phyloP scores from a whole-genome alignment of 2,888 invertebrate species.

The Epistrophe grossulariae region DNA sequence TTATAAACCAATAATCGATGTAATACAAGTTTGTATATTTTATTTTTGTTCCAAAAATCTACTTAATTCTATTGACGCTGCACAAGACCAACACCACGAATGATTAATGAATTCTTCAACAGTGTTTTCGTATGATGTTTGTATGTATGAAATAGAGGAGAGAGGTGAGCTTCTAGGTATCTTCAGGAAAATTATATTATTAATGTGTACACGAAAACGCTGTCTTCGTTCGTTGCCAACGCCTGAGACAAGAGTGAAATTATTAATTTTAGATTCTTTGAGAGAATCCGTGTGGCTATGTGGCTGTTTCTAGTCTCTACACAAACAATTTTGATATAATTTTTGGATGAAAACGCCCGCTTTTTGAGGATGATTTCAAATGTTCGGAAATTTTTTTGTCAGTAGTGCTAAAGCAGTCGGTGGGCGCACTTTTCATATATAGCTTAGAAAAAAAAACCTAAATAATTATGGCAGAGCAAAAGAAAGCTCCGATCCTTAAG shows the following conservation, averaged over 20 bases:
- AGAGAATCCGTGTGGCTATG: slow-evolving; percentile 61
- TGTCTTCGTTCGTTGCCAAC: slow-evolving; percentile 54
- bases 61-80: slow-evolving; percentile 62
- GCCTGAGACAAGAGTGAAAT: slow-evolving; percentile 63
- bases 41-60: slow-evolving; percentile 58
- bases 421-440: slow-evolving; percentile 66
- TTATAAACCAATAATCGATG: slow-evolving; percentile 5
- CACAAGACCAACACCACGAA: slow-evolving; percentile 46
- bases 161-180: slow-evolving; percentile 27
- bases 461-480: slow-evolving; percentile 82
- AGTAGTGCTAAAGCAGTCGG: slow-evolving; percentile 72
- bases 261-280: slow-evolving; percentile 73
- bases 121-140: slow-evolving; percentile 52
- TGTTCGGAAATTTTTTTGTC: slow-evolving; percentile 62
- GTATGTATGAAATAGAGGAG: background rate
- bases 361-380: slow-evolving; percentile 62
- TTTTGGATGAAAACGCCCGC: slow-evolving; percentile 59
- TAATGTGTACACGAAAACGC: slow-evolving; percentile 65
- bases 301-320: slow-evolving; percentile 21
- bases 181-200: slow-evolving; percentile 53
- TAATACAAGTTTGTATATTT: slow-evolving; percentile 27
- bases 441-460: slow-evolving; percentile 56
- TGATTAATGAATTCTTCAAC: slow-evolving; percentile 72
- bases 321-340: slow-evolving; percentile 8
- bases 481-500: slow-evolving; percentile 83